phyloP scores from a whole-genome alignment of 2,113 vertebrate species.

The Tragelaphus buxtoni region DNA sequence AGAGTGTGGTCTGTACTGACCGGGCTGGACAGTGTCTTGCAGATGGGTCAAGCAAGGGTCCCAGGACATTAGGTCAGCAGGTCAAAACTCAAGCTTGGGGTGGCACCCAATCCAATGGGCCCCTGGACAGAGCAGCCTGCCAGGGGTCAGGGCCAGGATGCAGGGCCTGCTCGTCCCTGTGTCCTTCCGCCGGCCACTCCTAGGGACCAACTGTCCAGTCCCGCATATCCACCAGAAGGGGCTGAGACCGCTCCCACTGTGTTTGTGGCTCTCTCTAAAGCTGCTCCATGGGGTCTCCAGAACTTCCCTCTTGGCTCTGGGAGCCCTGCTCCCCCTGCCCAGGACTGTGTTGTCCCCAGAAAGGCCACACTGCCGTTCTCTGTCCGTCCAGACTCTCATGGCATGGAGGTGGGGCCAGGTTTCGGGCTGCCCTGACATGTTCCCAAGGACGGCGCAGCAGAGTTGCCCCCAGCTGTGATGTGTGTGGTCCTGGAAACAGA shows the following conservation, averaged over 20 bases:
- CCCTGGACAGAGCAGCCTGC: not conserved
- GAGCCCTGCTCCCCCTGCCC: too few species aligned
- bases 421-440: fast-evolving
- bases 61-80: not conserved
- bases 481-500: not conserved
- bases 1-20: not conserved
- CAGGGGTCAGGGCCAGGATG: not conserved
- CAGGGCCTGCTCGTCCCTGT: fast-evolving
- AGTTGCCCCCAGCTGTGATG: not conserved
- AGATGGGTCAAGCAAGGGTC: not conserved
- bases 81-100: not conserved
- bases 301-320: not conserved
- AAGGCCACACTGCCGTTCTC: not conserved
- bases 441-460: not conserved
- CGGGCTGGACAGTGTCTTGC: not conserved
- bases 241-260: not conserved
- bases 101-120: not conserved
- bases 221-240: too few species aligned
- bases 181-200: fast-evolving
- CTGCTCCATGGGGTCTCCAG: not conserved
- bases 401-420: not conserved
- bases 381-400: not conserved
- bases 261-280: not conserved
- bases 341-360: not conserved
- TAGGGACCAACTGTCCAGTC: fast-evolving